phyloP scores from a whole-genome alignment of 2,888 invertebrate genomes.

The Hetaerina titia region DNA sequence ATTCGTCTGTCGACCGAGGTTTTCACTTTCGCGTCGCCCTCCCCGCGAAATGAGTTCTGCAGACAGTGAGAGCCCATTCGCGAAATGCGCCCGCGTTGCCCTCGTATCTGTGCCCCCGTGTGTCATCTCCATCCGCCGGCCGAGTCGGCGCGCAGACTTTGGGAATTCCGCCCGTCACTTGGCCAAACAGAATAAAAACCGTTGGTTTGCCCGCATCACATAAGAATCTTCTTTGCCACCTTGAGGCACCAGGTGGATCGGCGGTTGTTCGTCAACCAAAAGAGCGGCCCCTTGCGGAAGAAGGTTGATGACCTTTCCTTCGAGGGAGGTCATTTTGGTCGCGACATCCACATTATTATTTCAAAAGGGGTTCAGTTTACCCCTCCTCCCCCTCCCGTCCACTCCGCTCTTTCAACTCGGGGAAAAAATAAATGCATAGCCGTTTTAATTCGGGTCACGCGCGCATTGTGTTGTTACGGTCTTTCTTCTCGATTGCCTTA shows the following conservation, averaged over 20 bases:
- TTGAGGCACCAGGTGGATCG: conserved; percentile 64
- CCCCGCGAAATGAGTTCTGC: not conserved
- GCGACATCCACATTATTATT: conserved; percentile 52
- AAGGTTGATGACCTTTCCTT: conserved; percentile 62
- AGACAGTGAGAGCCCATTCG: not conserved
- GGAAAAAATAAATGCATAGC: not conserved
- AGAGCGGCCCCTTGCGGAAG: conserved; percentile 45
- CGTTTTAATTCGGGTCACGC: conserved; percentile 35
- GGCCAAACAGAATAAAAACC: conserved; percentile 66
- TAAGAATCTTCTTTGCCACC: conserved; percentile 59
- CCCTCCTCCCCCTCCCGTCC: not conserved
- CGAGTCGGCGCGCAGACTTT: conserved; percentile 35
- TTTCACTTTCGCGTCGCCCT: conserved; percentile 11
- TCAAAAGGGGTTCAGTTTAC: conserved; percentile 1
- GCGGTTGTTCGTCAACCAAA: conserved; percentile 61
- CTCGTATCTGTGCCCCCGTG: not conserved
- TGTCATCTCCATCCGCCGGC: not conserved
- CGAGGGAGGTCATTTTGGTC: conserved; percentile 44
- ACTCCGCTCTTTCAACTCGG: not conserved
- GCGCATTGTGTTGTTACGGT: conserved; percentile 35
- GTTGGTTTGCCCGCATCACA: conserved; percentile 57
- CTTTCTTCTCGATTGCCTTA: not conserved
- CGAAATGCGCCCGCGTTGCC: not conserved
- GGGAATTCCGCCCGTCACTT: conserved; percentile 53
- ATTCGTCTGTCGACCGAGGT: not conserved